Conservation (phyloP, 1,140 invertebrate species). For the Bombyx mori region ASM3026992v2 NC_085110.1:7610001-7610500, state of each 20-base stretch:
- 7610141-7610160: slow-evolving; percentile 22
- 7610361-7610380: slow-evolving; percentile 30
- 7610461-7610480: no score
- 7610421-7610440: not conserved
- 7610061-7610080: no score
- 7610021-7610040: no score
- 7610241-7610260: slow-evolving; percentile 15
- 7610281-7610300: slow-evolving; percentile 18
- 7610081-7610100: no score
- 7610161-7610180: slow-evolving; percentile 34
- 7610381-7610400: slow-evolving; percentile 45
- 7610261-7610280: slow-evolving; percentile 15
- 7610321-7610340: slow-evolving; percentile 26
- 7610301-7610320: slow-evolving; percentile 50
- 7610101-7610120: slow-evolving; percentile 2
- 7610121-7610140: slow-evolving; percentile 30
- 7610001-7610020: slow-evolving; percentile 1
- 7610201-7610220: no score
- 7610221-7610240: not conserved
- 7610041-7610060: no score
- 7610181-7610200: no score
- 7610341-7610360: slow-evolving; percentile 40
- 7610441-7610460: no score
- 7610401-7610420: slow-evolving; percentile 6
- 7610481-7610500: no score